Evolutionary conservation across 2,797 vertebrate genomes (phyloP).

Genomic region (Hypotaenidia okinawae): DNA sequence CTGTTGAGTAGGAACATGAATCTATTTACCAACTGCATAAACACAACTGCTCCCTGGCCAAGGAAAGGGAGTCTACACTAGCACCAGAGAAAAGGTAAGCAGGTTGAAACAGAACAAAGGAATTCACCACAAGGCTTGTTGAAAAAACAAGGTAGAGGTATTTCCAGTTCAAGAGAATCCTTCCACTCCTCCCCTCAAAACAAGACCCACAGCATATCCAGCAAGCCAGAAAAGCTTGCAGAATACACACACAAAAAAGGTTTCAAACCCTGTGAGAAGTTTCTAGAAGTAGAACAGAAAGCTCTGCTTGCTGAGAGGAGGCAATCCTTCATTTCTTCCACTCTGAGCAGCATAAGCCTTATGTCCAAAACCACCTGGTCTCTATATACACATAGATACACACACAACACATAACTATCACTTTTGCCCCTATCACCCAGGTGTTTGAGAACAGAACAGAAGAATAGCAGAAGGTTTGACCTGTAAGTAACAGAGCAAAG

Average conservation of each 20-base stretch:
- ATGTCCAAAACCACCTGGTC: background rate
- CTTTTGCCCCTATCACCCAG: too few relatives aligned
- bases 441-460: background rate
- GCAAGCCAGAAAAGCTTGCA: background rate
- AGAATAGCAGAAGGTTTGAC: background rate
- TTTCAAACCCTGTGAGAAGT: background rate
- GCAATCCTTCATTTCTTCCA: background rate
- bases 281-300: background rate
- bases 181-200: background rate
- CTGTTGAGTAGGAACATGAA: too few relatives aligned
- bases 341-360: background rate
- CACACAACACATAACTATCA: background rate
- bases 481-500: background rate
- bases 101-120: background rate
- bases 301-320: background rate
- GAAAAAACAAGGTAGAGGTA: background rate
- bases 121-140: background rate
- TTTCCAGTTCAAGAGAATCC: background rate
- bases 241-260: background rate
- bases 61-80: background rate
- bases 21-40: background rate
- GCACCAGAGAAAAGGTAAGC: background rate
- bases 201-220: background rate
- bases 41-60: background rate
- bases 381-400: background rate